Evolutionary conservation across 2,888 invertebrate genomes (phyloP), one percentile per base, ranked within the genome.

Genomic region (Frankliniella fusca): DNA sequence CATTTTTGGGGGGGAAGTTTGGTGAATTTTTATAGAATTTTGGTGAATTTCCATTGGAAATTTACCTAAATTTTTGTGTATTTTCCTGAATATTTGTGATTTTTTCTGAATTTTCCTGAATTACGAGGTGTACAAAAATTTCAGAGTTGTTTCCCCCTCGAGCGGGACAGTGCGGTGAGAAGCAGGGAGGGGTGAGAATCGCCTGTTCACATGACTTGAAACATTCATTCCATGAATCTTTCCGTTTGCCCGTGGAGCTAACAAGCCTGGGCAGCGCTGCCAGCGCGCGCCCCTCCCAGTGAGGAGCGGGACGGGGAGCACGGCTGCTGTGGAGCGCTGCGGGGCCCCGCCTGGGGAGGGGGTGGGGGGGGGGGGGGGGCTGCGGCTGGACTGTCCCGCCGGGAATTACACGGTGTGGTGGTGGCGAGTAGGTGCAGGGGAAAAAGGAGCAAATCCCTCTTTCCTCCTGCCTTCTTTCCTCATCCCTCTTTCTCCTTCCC

Each of bases 251-350:
- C 5, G 38, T 38, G 23, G 83, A 80, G 82, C 49, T 28, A 65
- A 80, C 80, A 81, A 76, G 12, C 81, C 20, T 54, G 81, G 81
- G 61, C 84, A 83, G 84, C 81, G 80, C 81, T 8, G 80, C 48
- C 76, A n/a, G n/a, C 80, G 84, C 61, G n/a, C 83, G 83, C 28
- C 83, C 81, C 27, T 82, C 81, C 48, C 83, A 81, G 48, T 81
- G 83, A 48, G 83, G 84, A 70, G 81, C 83, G 79, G 83, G 38
- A 38, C 38, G 80, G n/a, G 83, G 83, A 81, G 82, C 83, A 81
- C 83, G 28, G 83, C 81, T 80, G 83, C 82, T 27, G 83, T 81
- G 80, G 79, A 83, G 50, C 65, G 83, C 76, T 38, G 82, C 70
- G 80, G 84, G 70, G 61, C 81, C 15, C n/a, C n/a, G n/a, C n/a